Evolutionary conservation across 1,140 invertebrate genomes (phyloP), one percentile per base, ranked within the genome.

Genomic region (Mylabris phalerata): DNA sequence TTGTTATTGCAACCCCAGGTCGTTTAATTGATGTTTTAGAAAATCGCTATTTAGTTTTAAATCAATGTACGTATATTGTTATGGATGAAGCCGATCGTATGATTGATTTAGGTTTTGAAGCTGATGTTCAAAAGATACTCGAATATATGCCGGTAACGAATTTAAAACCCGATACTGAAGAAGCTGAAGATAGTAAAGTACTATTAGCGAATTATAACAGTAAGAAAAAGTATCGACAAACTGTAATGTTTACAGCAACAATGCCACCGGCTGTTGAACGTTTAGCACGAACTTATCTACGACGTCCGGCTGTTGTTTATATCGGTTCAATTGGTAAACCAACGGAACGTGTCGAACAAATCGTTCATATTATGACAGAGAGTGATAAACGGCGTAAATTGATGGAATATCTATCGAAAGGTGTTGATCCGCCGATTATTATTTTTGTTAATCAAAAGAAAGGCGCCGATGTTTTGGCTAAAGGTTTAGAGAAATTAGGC

Each of bases 371-470:
- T 80, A 86, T 99, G 70, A 82, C 88, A 24, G 95, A 98, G 75
- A 86, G 87, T 57, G 93, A 98, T 67, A 99, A 99, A 75, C 85
- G 92, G 51, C 88, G 87, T 68, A 93, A 92, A 76, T 79, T 95
- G 2, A 87, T 93, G 76, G 89, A 93, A 70, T 89, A 93, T 66
- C 77, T 95, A 4, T 88, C 87, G 60, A 81, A 87, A 55, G 90
- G 91, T 6, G 85, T 97, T 42, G 93, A 95, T 72, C 95, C 95
- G 3, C 98, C 98, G 1, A 90, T 99, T 50, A 99, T 99, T 68
- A 98, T 99, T 68, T 99, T 99, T 71, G 98, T 99, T 62, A 99
- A 99, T 76, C 96, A 99, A 77, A 99, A 99, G 85, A 99, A 98
- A 78, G 97, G 96, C 61, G 98, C 95, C 1, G 98, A 99, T 79